Conservation (phyloP, 2,888 invertebrate genomes). For the Scaptomyza reducta region DNA sequence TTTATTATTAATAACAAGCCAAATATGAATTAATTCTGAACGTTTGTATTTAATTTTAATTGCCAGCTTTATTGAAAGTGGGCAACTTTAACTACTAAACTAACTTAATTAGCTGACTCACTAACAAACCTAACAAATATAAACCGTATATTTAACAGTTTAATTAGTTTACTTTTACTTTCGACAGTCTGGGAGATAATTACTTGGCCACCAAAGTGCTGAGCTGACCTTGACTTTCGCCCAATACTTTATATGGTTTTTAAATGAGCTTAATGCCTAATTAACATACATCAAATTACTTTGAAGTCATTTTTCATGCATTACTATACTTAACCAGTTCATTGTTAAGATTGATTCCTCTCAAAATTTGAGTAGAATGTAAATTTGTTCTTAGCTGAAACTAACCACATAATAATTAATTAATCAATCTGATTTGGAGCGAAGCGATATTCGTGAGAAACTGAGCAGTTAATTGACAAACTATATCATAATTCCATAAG, state of each 20-base stretch:
- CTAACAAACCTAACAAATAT: background rate
- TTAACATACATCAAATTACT: no score
- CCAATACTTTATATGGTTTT: background rate
- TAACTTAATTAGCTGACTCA: constrained; percentile 55
- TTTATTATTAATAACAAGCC: constrained; percentile 43
- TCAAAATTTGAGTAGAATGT: no score
- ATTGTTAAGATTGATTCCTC: no score
- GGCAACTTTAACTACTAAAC: constrained; percentile 51
- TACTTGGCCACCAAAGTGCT: constrained; percentile 19
- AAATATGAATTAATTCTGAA: constrained; percentile 43
- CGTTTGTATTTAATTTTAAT: constrained; percentile 26
- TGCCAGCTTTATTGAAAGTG: constrained; percentile 60
- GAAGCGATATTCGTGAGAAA: constrained; percentile 56
- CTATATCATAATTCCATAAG: constrained; percentile 52
- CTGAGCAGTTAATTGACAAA: constrained; percentile 43
- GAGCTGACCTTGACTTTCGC: constrained; percentile 53
- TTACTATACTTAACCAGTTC: no score
- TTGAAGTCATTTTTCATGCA: no score
- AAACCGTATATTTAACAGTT: constrained; percentile 18
- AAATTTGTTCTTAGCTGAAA: background rate
- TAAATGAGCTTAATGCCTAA: no score
- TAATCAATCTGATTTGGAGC: constrained; percentile 16
- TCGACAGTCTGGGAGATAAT: constrained; percentile 25
- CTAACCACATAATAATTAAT: constrained; percentile 15
- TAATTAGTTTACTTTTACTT: constrained; percentile 64